These are phyloP conservation scores for Drosophila kanapiae DNA, from an alignment of 1,140 invertebrate genomes.

Conservation along the genomic window DNA sequence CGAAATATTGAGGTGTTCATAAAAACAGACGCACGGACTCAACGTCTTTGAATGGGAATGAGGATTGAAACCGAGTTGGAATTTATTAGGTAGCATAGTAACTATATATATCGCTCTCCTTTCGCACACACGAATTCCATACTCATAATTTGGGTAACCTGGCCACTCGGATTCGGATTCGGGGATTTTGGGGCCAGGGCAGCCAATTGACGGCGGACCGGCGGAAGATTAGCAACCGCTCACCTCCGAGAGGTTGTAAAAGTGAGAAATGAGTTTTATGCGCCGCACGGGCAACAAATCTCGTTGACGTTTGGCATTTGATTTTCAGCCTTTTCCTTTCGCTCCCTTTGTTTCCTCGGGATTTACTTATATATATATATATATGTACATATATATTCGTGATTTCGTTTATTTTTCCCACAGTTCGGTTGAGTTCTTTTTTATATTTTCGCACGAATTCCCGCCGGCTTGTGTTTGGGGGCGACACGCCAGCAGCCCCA, in stretches of 20 bases:
- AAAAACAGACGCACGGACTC: constrained; percentile 35
- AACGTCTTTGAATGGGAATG: constrained; percentile 20
- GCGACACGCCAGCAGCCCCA: constrained; percentile 38
- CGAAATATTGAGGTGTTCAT: constrained; percentile 38
- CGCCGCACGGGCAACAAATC: constrained; percentile 48
- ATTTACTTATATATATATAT: constrained; percentile 28
- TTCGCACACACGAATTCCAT: constrained; percentile 14
- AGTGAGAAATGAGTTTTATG: constrained; percentile 51
- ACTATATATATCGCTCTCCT: not conserved
- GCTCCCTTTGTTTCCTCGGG: constrained; percentile 39
- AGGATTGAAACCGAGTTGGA: constrained; percentile 23
- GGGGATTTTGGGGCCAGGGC: constrained; percentile 1
- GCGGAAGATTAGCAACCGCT: constrained; percentile 33
- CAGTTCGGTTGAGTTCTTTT: constrained; percentile 29
- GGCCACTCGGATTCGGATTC: constrained; percentile 28
- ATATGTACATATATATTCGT: constrained; percentile 19
- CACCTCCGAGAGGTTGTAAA: constrained; percentile 37
- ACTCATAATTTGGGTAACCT: constrained; percentile 38
- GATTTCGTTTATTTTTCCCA: constrained; percentile 50
- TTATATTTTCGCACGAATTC: constrained; percentile 47
- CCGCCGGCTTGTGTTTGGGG: constrained; percentile 33
- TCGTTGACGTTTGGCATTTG: constrained; percentile 54
- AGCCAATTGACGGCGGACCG: constrained; percentile 38
- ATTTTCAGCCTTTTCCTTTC: constrained; percentile 35
- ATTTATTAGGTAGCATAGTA: constrained; percentile 29